phyloP scores from a whole-genome alignment of 1,140 invertebrate genomes.

The Hesperophylax magnus region DNA sequence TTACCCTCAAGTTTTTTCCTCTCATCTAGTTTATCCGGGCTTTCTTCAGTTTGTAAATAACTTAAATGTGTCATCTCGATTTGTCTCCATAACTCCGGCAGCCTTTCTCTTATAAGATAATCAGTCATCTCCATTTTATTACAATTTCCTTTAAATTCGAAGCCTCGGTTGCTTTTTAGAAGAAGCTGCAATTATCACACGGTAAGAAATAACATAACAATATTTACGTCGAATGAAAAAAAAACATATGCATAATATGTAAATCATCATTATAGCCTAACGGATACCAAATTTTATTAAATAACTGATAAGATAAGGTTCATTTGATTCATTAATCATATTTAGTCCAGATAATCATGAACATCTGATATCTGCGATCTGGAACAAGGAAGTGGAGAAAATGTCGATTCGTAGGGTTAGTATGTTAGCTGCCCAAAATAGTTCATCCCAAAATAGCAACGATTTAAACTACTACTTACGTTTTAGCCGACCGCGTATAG shows the following conservation, averaged over 20 bases:
- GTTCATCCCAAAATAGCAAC: slow-evolving; percentile 45
- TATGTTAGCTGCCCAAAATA: slow-evolving; percentile 47
- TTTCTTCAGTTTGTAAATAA: slow-evolving; percentile 84
- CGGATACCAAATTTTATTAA: not conserved
- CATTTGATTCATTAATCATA: not conserved
- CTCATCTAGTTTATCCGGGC: slow-evolving; percentile 79
- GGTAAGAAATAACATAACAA: slow-evolving; percentile 21
- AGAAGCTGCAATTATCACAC: slow-evolving; percentile 12
- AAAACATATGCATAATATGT: slow-evolving; percentile 24
- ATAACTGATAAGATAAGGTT: slow-evolving; percentile 25
- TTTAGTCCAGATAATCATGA: slow-evolving; percentile 14
- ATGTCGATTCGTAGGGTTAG: slow-evolving; percentile 48
- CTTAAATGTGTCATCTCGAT: slow-evolving; percentile 80
- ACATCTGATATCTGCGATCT: slow-evolving; percentile 36
- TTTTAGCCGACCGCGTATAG: slow-evolving; percentile 1
- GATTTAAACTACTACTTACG: slow-evolving; percentile 23
- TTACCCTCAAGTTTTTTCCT: slow-evolving; percentile 82
- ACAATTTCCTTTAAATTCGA: slow-evolving; percentile 18
- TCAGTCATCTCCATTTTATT: slow-evolving; percentile 60
- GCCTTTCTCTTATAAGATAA: slow-evolving; percentile 69
- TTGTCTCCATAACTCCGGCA: slow-evolving; percentile 76
- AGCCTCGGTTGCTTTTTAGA: not conserved
- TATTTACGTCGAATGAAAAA: slow-evolving; percentile 5
- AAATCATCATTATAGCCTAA: slow-evolving; percentile 15
- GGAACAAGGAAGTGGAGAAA: slow-evolving; percentile 31